Base-by-base conservation (phyloP, 2,797 vertebrate species). In the Hozukius guyotensis region DNA sequence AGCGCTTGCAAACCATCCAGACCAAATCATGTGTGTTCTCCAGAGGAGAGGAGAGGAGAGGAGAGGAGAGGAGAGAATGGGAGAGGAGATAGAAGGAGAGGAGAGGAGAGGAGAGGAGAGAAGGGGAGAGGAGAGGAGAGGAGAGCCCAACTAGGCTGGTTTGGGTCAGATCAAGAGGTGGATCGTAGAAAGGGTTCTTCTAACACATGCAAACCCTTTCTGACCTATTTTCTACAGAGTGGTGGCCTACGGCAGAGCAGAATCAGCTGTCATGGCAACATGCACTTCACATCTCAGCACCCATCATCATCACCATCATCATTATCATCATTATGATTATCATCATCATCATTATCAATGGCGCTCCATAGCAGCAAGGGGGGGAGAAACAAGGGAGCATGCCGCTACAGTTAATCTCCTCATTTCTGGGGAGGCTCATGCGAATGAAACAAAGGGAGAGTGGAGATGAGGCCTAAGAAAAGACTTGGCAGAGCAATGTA, bases 221-320 rank as follows among this genome's bases (percentile, higher is more conserved):
- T 74, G 82, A 88, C 79, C 85, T 64, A 81, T 74, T 88, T 87
- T 78, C 75, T 72, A 66, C 78, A 64, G 63, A 77, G 72, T 16
- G 29, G 64, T 52, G 75, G 63, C 68, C 78, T 62, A 67, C 62
- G 72, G 77, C 68, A 80, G 85, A 93, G 85, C 82, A 79, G 62
- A 86, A 91, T 90, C 90, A 90, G 81, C 87, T 81, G 84, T 87
- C 90, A 90, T 88, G 79, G 89, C 85, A 91, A 92, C 93, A 93
- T 94, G 90, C 93, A 88, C 85, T 85, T 88, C 87, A 84, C 76
- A 91, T 88, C 76, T 65, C 84, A 89, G 79, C 84, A 89, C 64
- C 79, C 84, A 86, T 87, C 83, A 90, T 85, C 86, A 84, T 83
- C 69, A 88, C 29, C 74, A 83, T 65, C 67, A 86, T 81, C n/a